These are phyloP conservation scores for Drosophila malerkotliana DNA, from an alignment of 1,140 invertebrate genomes.

Conservation along the genomic window DNA sequence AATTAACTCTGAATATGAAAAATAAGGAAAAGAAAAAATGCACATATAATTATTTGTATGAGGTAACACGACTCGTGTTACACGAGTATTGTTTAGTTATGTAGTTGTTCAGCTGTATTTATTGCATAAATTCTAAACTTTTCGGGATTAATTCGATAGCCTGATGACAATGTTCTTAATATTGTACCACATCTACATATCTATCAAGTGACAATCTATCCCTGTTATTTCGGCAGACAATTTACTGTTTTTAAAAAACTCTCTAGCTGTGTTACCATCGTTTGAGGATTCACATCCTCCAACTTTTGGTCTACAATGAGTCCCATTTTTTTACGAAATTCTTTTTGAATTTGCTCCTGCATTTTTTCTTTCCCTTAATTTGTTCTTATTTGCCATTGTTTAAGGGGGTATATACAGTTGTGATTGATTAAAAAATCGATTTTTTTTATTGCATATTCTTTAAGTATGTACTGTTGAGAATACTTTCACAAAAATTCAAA, in stretches of 20 bases:
- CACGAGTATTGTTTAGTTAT: conserved; percentile 4
- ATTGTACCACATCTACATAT: conserved; percentile 15
- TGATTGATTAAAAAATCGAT: no score
- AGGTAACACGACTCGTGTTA: no score
- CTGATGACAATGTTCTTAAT: conserved; percentile 6
- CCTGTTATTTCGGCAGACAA: conserved; percentile 3
- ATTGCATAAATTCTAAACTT: conserved; percentile 11
- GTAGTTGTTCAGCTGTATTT: conserved; percentile 5
- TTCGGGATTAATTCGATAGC: conserved; percentile 6
- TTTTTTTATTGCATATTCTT: no score
- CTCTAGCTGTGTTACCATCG: conserved; percentile 1
- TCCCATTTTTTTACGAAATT: conserved; percentile 9
- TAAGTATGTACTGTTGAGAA: no score
- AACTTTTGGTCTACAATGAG: conserved; percentile 5
- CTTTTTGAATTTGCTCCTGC: conserved; percentile 1
- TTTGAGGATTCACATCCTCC: conserved; percentile 10
- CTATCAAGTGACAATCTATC: no score
- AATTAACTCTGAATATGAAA: no score
- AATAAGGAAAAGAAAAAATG: no score
- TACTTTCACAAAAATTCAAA: no score
- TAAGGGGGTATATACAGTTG: no score
- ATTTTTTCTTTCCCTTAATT: neutral
- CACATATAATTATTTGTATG: no score
- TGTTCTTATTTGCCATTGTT: neutral
- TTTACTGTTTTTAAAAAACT: conserved; percentile 1